These are phyloP conservation scores for Prinia subflava DNA, from an alignment of 2,113 vertebrate genomes.

Conservation along the genomic window DNA sequence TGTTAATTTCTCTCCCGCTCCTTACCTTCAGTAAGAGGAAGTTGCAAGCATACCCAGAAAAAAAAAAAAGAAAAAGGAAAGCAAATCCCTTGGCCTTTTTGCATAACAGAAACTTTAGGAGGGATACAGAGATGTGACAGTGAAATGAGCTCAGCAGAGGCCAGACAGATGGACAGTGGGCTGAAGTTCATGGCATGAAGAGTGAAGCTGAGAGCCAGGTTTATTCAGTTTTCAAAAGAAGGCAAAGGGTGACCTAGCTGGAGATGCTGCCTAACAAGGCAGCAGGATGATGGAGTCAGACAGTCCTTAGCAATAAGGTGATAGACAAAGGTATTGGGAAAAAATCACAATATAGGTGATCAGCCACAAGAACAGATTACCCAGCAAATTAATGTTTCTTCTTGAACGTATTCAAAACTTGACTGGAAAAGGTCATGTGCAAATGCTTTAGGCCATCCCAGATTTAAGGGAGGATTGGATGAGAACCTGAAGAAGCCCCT, in stretches of 20 bases:
- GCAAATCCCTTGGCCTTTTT: background rate
- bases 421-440: background rate
- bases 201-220: background rate
- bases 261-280: background rate
- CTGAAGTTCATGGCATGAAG: background rate
- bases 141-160: background rate
- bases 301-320: background rate
- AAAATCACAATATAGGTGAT: background rate
- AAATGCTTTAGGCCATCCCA: background rate
- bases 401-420: background rate
- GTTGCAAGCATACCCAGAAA: background rate
- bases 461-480: background rate
- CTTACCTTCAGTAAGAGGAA: background rate
- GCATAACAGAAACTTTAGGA: background rate
- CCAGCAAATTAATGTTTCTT: background rate
- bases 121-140: background rate
- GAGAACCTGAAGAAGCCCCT: background rate
- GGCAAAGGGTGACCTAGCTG: background rate
- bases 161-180: background rate
- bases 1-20: background rate
- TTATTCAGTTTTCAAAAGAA: background rate
- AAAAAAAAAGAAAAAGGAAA: background rate
- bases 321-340: background rate
- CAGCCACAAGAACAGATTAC: background rate
- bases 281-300: rapidly evolving